These are phyloP conservation scores for Buceros bicornis DNA, from an alignment of 2,797 vertebrate species.

Conservation along the genomic window DNA sequence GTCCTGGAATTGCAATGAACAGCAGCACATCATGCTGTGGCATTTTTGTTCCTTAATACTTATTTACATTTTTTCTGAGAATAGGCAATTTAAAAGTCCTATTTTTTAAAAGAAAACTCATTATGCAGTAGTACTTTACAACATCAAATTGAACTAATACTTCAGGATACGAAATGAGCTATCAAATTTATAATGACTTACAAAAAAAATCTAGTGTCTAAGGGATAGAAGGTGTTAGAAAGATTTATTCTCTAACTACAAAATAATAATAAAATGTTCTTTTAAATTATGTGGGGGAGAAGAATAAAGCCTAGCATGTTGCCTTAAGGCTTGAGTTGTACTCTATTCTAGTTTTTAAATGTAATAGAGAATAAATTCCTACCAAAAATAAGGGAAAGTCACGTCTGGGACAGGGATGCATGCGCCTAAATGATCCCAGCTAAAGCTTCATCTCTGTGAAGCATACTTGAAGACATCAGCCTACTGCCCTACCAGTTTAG, in stretches of 20 bases:
- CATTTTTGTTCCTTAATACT: slow-evolving; percentile 23
- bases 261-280: background rate
- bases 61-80: slow-evolving; percentile 18
- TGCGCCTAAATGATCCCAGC: background rate
- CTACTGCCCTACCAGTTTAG: background rate
- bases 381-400: background rate
- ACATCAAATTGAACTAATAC: background rate
- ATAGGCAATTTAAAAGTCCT: background rate
- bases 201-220: background rate
- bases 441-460: background rate
- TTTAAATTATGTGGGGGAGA: background rate
- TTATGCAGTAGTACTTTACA: background rate
- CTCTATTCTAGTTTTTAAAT: background rate
- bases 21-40: background rate
- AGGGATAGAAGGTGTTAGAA: background rate
- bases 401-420: background rate
- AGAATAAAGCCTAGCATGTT: background rate
- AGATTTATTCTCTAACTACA: background rate
- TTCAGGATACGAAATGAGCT: background rate
- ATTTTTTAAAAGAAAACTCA: background rate
- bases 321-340: background rate
- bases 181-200: background rate
- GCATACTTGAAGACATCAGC: background rate
- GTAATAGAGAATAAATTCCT: background rate
- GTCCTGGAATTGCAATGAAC: slow-evolving; percentile 1